A percentile compares a stretch with the other conserved stretches of the same genome.
Evolutionary conservation across 2,113 vertebrate species (phyloP).

Genomic region (Excalfactoria chinensis): DNA sequence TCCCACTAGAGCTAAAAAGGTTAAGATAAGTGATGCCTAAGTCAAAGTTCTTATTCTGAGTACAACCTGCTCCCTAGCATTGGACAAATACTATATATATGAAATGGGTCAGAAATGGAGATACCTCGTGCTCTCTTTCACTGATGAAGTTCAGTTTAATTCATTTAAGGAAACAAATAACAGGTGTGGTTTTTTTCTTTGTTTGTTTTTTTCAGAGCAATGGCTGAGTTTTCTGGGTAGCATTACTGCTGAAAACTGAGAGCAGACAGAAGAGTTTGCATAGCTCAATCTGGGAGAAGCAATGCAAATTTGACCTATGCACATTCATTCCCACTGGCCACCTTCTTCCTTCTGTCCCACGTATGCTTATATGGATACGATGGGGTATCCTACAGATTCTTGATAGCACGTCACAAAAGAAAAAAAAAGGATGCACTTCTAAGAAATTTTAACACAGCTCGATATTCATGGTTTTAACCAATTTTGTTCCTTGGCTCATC

Average conservation of each 20-base stretch:
- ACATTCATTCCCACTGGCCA: neutral
- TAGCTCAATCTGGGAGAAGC: neutral
- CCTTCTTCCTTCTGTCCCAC: neutral
- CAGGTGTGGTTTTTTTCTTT: too few species aligned
- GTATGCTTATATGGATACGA: rapidly evolving
- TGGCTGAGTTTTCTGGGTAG: neutral
- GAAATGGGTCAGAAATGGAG: neutral
- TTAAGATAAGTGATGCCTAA: neutral
- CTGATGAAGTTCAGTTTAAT: neutral
- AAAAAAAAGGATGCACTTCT: neutral
- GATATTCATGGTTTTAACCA: neutral
- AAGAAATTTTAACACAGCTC: neutral
- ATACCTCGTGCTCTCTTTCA: neutral
- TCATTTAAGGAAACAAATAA: neutral
- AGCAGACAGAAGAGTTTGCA: neutral
- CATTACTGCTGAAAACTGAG: neutral
- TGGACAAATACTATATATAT: neutral
- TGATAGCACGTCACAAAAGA: neutral
- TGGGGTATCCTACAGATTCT: neutral
- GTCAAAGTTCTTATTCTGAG: neutral
- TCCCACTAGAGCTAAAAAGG: neutral
- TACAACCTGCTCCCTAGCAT: neutral
- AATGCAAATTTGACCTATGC: neutral
- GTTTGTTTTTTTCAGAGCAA: neutral
- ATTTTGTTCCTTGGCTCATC: neutral